These are phyloP conservation scores for Oryzias javanicus DNA, from an alignment of 2,113 vertebrate species.

Conservation along the genomic window DNA sequence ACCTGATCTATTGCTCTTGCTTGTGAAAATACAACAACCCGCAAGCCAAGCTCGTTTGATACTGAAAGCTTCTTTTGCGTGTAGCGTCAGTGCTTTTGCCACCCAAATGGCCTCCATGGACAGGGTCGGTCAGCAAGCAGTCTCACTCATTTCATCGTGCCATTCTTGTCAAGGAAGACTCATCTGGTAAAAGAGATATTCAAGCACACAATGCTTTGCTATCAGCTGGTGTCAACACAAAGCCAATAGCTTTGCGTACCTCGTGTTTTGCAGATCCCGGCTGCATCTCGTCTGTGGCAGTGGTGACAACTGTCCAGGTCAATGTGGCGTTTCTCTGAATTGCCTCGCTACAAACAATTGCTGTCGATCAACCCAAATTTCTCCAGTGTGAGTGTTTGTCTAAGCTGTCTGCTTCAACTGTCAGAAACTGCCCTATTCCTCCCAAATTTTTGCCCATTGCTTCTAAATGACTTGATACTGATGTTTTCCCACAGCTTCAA, in stretches of 20 bases:
- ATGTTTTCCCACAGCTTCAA: not conserved
- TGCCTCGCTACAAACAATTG: constrained; percentile 34
- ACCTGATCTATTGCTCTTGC: not conserved
- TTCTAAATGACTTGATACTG: not conserved
- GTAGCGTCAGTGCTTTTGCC: constrained; percentile 45
- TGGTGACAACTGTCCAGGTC: constrained; percentile 29
- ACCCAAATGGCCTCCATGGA: constrained; percentile 35
- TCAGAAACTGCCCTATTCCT: too few relatives aligned
- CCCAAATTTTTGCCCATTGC: too few relatives aligned
- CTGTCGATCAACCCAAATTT: constrained; percentile 48
- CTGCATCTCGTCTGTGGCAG: constrained; percentile 24
- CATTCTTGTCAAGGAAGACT: constrained; percentile 52
- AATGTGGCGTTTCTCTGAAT: constrained; percentile 48
- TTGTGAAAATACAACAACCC: not conserved
- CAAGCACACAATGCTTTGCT: not conserved
- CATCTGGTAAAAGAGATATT: not conserved
- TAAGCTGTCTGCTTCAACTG: too few relatives aligned
- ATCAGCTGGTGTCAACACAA: not conserved
- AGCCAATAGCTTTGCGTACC: not conserved
- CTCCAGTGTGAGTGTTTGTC: constrained; percentile 43
- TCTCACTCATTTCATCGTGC: constrained; percentile 50
- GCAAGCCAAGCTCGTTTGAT: not conserved
- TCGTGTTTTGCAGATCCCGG: constrained; percentile 40
- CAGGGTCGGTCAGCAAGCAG: constrained; percentile 1
- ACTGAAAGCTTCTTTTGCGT: constrained; percentile 1